Evolutionary conservation across 2,113 vertebrate species (phyloP).

Genomic region (Atractosteus spatula): DNA sequence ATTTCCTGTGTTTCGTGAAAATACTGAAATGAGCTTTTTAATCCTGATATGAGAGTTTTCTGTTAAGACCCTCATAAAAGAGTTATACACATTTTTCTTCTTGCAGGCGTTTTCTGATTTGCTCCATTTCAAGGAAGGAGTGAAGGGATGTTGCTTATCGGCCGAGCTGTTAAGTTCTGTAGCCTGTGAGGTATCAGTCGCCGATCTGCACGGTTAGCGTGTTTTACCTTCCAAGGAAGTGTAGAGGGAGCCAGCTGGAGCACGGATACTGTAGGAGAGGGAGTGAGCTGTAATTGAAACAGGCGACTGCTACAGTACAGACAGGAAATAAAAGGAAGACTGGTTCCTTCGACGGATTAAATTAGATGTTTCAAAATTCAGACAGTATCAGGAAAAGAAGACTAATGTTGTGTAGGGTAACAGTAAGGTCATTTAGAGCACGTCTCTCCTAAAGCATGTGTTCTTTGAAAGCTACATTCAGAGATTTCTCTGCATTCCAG

Average conservation of each 20-base stretch:
- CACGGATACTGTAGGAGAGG: constrained; percentile 70
- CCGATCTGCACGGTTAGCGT: constrained; percentile 72
- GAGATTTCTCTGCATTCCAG: background rate
- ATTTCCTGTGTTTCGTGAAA: background rate
- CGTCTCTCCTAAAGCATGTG: constrained; percentile 48
- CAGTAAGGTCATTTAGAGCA: constrained; percentile 95
- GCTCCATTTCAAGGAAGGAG: background rate
- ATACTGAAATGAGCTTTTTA: no score
- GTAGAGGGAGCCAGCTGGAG: constrained; percentile 75
- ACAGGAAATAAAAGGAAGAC: constrained; percentile 98
- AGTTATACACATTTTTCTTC: constrained; percentile 12
- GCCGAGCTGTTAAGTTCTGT: constrained; percentile 71
- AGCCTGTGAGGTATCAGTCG: constrained; percentile 73
- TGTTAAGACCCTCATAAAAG: background rate
- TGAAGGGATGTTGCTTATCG: constrained; percentile 52
- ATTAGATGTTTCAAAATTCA: constrained; percentile 89
- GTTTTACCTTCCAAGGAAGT: constrained; percentile 78
- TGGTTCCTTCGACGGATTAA: constrained; percentile 90
- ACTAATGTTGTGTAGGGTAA: constrained; percentile 84
- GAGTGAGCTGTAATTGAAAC: constrained; percentile 94
- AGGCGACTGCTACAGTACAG: constrained; percentile 90
- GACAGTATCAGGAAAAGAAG: constrained; percentile 90
- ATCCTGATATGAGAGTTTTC: constrained; percentile 6
- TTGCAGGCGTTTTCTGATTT: background rate
- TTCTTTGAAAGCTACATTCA: constrained; percentile 1